Evolutionary conservation across 2,113 vertebrate genomes (phyloP).

Genomic region (Rhynchomys soricoides): DNA sequence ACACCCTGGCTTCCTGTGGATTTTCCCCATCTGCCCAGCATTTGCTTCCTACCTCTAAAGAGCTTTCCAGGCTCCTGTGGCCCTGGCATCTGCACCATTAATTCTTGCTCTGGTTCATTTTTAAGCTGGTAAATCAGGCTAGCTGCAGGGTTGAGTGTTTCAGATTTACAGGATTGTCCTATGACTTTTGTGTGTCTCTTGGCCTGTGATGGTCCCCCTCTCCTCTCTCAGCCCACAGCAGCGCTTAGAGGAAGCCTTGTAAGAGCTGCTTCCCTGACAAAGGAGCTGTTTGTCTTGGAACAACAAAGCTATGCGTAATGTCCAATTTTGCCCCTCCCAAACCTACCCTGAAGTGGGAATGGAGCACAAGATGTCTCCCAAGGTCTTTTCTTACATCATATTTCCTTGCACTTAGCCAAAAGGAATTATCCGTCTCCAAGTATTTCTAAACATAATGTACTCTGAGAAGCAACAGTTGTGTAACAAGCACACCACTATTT

Average conservation of each 20-base stretch:
- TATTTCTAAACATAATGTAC: background rate
- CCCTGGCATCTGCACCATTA: background rate
- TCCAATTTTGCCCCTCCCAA: background rate
- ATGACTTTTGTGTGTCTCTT: background rate
- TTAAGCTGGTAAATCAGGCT: background rate
- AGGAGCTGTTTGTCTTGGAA: background rate
- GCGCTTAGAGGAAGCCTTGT: background rate
- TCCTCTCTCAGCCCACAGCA: background rate
- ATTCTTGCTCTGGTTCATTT: slow-evolving; percentile 10
- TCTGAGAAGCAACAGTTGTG: background rate
- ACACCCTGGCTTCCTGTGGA: slow-evolving; percentile 23
- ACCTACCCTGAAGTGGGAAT: background rate
- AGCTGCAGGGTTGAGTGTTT: background rate
- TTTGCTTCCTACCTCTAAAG: slow-evolving; percentile 41
- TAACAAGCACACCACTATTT: background rate
- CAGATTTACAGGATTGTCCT: background rate
- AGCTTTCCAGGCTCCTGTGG: slow-evolving; percentile 36
- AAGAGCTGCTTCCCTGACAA: background rate
- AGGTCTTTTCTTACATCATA: background rate
- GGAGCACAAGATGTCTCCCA: background rate
- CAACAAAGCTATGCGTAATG: background rate
- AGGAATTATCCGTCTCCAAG: background rate
- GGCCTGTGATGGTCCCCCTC: background rate
- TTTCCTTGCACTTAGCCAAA: slow-evolving; percentile 19
- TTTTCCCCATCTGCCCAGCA: slow-evolving; percentile 51